Percentiles rank a stretch among this genome's conserved stretches.
These are phyloP conservation scores for Epinotia demarniana DNA, from an alignment of 2,888 invertebrate species.

Conservation along the genomic window DNA sequence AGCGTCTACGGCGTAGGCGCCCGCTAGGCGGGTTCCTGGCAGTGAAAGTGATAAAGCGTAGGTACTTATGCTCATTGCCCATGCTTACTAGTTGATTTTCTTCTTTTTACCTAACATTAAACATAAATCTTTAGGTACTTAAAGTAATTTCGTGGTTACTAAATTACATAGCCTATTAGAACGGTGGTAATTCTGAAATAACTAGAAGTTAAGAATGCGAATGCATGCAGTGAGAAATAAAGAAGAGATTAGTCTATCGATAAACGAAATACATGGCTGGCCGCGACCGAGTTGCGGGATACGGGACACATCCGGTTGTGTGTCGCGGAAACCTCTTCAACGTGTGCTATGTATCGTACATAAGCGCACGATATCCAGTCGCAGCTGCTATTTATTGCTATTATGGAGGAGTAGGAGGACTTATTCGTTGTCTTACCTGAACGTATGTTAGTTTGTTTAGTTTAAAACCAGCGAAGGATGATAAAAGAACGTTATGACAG, in stretches of 20 bases:
- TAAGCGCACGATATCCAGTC: slow-evolving; percentile 21
- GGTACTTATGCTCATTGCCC: no score
- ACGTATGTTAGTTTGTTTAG: background rate
- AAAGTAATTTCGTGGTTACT: background rate
- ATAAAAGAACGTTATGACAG: background rate
- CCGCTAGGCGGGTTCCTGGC: no score
- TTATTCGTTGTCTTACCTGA: background rate
- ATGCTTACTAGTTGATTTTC: background rate
- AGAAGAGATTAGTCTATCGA: slow-evolving; percentile 31
- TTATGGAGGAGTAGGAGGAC: background rate
- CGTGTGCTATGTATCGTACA: slow-evolving; percentile 40
- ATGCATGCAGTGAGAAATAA: slow-evolving; percentile 21
- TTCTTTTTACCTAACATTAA: background rate
- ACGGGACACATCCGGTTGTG: slow-evolving; percentile 50
- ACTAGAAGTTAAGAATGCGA: background rate
- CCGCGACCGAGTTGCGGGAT: slow-evolving; percentile 17
- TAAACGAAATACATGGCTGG: slow-evolving; percentile 24
- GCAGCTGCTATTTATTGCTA: slow-evolving; percentile 15
- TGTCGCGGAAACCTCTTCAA: slow-evolving; percentile 56
- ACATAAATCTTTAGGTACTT: background rate
- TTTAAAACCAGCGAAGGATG: background rate
- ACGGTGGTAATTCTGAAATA: slow-evolving; percentile 1
- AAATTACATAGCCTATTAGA: background rate
- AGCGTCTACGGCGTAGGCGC: no score
- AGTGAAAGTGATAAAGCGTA: background rate